Evolutionary conservation across 2,113 vertebrate genomes (phyloP).

Genomic region (Sturnus vulgaris): DNA sequence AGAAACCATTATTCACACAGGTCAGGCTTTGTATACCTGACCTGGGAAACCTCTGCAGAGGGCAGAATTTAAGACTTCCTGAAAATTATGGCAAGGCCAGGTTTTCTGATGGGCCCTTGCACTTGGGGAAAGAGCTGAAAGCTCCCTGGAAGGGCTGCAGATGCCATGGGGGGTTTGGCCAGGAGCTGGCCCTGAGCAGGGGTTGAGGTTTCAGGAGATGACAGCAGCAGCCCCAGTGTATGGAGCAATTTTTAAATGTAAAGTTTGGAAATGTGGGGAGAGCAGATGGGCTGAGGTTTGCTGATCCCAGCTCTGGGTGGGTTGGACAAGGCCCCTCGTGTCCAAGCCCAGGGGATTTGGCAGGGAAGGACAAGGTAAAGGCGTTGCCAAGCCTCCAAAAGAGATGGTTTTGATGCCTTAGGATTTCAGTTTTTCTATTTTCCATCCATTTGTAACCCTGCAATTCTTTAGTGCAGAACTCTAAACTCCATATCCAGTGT

Average conservation of each 20-base stretch:
- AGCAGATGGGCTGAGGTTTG: background rate
- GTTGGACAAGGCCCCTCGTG: background rate
- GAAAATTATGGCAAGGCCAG: background rate
- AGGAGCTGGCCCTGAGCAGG: too few relatives aligned
- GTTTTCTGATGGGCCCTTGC: background rate
- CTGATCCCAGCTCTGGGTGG: background rate
- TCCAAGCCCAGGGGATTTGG: background rate
- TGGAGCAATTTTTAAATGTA: rapidly evolving
- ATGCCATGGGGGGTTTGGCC: background rate
- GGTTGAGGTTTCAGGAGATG: rapidly evolving
- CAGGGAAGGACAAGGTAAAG: background rate
- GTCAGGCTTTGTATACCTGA: background rate
- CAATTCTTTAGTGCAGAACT: background rate
- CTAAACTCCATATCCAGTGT: background rate
- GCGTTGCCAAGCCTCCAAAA: background rate
- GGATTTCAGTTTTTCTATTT: rapidly evolving
- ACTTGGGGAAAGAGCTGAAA: background rate
- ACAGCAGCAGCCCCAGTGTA: background rate
- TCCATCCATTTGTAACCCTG: background rate
- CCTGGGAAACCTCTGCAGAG: background rate
- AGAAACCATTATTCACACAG: background rate
- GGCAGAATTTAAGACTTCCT: slow-evolving; percentile 6
- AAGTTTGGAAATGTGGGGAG: background rate
- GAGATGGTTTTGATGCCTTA: background rate
- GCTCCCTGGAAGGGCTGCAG: background rate